Percentiles rank a stretch among this genome's conserved stretches.
These are phyloP conservation scores for Neoscelio sp. DNA, from an alignment of 2,888 invertebrate genomes.

Conservation along the genomic window DNA sequence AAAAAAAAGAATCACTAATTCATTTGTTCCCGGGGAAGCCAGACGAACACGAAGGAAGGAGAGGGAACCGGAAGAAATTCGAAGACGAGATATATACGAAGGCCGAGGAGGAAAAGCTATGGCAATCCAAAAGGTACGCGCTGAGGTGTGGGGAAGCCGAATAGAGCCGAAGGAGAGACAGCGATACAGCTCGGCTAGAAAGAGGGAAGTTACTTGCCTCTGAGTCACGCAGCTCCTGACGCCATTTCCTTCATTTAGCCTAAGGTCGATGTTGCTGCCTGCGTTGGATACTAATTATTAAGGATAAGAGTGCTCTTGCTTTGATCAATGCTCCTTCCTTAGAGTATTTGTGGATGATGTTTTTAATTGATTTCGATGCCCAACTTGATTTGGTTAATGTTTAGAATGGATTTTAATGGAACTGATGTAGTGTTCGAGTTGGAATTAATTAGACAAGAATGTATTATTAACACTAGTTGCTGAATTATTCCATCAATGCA, in stretches of 20 bases:
- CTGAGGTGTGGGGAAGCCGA: constrained; percentile 48
- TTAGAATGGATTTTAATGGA: constrained; percentile 16
- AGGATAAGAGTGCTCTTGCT: constrained; percentile 35
- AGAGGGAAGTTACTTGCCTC: constrained; percentile 49
- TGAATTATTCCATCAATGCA: neutral
- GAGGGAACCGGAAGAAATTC: constrained; percentile 56
- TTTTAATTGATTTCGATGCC: constrained; percentile 24
- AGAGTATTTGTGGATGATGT: constrained; percentile 21
- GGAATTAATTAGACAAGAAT: constrained; percentile 18
- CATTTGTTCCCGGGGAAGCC: constrained; percentile 24
- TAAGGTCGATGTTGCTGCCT: constrained; percentile 44
- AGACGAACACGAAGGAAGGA: constrained; percentile 25
- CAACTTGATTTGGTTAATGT: constrained; percentile 13
- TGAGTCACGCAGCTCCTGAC: constrained; percentile 63
- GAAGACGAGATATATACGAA: constrained; percentile 45
- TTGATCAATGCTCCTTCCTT: constrained; percentile 33
- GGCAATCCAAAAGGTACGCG: constrained; percentile 46
- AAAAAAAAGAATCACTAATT: constrained; percentile 29
- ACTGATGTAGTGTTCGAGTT: neutral
- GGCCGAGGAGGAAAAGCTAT: constrained; percentile 38
- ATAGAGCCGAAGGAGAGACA: constrained; percentile 55
- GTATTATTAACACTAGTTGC: constrained; percentile 1
- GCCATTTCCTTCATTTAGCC: constrained; percentile 68
- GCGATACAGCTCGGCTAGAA: constrained; percentile 28
- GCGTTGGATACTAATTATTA: constrained; percentile 53